These are phyloP conservation scores for Cosmia trapezina DNA, from an alignment of 2,888 invertebrate species.

Conservation along the genomic window DNA sequence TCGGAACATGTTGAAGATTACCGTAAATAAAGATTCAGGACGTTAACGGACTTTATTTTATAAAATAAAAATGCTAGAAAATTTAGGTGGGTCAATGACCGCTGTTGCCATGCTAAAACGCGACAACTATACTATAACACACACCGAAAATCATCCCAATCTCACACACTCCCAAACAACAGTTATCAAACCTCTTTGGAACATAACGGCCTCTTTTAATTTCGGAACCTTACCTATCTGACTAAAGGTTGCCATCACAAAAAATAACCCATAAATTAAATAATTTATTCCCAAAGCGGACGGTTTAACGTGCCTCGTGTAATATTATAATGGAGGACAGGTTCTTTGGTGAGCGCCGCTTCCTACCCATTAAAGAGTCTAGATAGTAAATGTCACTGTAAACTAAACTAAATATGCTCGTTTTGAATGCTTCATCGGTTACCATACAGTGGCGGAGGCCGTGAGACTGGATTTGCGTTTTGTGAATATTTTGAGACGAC, in stretches of 20 bases:
- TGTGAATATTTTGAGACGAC: slow-evolving; percentile 23
- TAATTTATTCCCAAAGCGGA: slow-evolving; percentile 83
- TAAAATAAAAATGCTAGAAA: too few relatives aligned
- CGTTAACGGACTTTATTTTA: too few relatives aligned
- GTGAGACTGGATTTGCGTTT: slow-evolving; percentile 57
- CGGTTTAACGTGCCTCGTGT: slow-evolving; percentile 79
- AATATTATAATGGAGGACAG: slow-evolving; percentile 73
- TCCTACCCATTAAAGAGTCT: slow-evolving; percentile 86
- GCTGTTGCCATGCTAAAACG: too few relatives aligned
- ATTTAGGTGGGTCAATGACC: too few relatives aligned
- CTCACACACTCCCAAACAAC: slow-evolving; percentile 29
- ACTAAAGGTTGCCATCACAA: slow-evolving; percentile 77
- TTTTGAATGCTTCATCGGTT: slow-evolving; percentile 82
- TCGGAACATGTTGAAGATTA: too few relatives aligned
- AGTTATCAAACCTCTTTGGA: slow-evolving; percentile 53
- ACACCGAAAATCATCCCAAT: background rate
- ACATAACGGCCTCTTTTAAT: slow-evolving; percentile 60
- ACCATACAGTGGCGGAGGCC: slow-evolving; percentile 67
- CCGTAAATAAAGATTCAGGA: too few relatives aligned
- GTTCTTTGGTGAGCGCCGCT: slow-evolving; percentile 83
- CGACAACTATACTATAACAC: background rate
- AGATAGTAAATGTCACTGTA: slow-evolving; percentile 87
- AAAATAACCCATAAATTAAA: slow-evolving; percentile 83
- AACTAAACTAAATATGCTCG: slow-evolving; percentile 84
- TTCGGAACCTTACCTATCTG: slow-evolving; percentile 56